These are phyloP conservation scores for Tadarida brasiliensis DNA, from an alignment of 2,797 vertebrate species.

Conservation along the genomic window DNA sequence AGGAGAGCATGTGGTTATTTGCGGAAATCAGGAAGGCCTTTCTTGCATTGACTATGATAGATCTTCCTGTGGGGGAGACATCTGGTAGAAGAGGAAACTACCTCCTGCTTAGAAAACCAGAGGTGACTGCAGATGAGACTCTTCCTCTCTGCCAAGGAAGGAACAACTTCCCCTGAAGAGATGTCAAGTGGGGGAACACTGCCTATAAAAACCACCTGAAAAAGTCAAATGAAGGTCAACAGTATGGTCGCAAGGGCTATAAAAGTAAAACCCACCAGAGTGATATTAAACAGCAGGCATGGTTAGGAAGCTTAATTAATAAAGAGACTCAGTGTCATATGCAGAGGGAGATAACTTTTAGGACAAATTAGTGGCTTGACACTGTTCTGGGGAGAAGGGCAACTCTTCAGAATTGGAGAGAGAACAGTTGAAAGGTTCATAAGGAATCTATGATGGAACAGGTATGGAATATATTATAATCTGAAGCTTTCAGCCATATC, in stretches of 20 bases:
- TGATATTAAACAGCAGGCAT: constrained; percentile 93
- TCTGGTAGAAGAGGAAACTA: not conserved
- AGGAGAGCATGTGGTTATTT: constrained; percentile 91
- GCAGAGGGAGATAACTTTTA: constrained; percentile 89
- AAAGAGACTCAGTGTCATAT: constrained; percentile 89
- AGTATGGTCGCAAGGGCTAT: constrained; percentile 92
- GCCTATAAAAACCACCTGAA: constrained; percentile 92
- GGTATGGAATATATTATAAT: constrained; percentile 91
- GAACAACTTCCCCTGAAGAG: not conserved
- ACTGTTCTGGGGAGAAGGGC: constrained; percentile 93
- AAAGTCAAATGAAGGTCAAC: constrained; percentile 93
- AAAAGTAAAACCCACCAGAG: constrained; percentile 93
- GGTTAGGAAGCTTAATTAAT: constrained; percentile 92
- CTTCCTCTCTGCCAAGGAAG: fast-evolving
- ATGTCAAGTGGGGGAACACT: constrained; percentile 86
- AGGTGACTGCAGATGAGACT: not conserved
- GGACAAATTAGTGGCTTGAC: constrained; percentile 90
- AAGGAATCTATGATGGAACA: constrained; percentile 67
- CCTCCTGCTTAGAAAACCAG: not conserved
- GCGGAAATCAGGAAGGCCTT: constrained; percentile 89
- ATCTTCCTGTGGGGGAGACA: constrained; percentile 87
- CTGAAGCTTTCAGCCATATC: constrained; percentile 84
- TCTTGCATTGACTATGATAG: constrained; percentile 95
- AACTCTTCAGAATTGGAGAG: constrained; percentile 96
- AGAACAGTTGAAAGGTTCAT: constrained; percentile 91